phyloP scores from a whole-genome alignment of 2,113 vertebrate genomes.

The Gopherus flavomarginatus region DNA sequence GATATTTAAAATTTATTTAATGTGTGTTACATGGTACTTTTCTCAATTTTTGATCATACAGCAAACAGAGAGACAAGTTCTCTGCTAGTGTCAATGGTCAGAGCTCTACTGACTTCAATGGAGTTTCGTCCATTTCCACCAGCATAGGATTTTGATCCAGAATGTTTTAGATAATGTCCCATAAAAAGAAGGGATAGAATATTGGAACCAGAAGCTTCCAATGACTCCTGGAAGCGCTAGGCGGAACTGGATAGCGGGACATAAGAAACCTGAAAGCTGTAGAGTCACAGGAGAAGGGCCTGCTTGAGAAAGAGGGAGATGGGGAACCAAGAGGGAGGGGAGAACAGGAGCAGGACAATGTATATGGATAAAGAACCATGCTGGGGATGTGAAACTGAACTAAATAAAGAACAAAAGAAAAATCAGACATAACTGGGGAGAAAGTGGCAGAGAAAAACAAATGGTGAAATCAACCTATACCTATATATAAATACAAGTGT shows the following conservation, averaged over 20 bases:
- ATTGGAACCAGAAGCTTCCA: constrained; percentile 40
- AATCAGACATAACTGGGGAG: neutral
- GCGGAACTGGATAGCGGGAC: neutral
- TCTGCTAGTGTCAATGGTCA: neutral
- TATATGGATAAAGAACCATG: neutral
- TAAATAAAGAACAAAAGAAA: neutral
- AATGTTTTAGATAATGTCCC: neutral
- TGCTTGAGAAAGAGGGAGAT: constrained; percentile 22
- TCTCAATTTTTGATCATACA: neutral
- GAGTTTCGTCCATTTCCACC: neutral
- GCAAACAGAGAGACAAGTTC: neutral
- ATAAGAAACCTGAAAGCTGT: neutral
- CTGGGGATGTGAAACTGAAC: neutral
- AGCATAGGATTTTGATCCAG: neutral
- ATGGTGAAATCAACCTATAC: neutral
- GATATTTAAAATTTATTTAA: neutral
- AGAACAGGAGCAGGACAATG: neutral
- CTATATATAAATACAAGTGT: neutral
- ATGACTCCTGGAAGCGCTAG: neutral
- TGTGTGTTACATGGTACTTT: neutral
- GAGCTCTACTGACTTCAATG: neutral
- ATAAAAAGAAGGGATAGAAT: neutral
- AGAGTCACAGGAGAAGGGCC: constrained; percentile 26
- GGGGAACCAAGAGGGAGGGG: neutral
- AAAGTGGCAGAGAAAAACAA: neutral